phyloP scores from a whole-genome alignment of 2,797 vertebrate species.

The Octomys mimax region DNA sequence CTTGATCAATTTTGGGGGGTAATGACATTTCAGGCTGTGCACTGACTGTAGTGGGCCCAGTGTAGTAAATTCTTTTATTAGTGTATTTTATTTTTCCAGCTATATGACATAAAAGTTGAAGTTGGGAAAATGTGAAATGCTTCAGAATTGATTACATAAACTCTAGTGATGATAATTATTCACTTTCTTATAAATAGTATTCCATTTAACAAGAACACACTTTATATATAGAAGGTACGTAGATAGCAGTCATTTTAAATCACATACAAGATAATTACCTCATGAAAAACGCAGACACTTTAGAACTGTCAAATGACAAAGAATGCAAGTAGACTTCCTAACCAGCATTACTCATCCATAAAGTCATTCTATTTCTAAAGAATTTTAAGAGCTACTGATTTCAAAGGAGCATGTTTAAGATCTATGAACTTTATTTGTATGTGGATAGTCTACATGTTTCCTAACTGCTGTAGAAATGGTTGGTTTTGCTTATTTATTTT shows the following conservation, averaged over 20 bases:
- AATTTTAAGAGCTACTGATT: background rate
- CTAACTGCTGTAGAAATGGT: background rate
- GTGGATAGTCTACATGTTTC: background rate
- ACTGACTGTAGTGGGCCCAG: slow-evolving; percentile 4
- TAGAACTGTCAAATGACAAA: background rate
- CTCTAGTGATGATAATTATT: background rate
- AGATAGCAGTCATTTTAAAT: background rate
- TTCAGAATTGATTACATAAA: slow-evolving; percentile 59
- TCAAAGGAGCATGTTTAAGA: background rate
- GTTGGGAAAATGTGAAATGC: slow-evolving; percentile 3
- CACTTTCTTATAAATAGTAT: background rate
- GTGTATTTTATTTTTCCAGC: slow-evolving; percentile 2
- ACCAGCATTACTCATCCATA: background rate
- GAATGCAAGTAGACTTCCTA: background rate
- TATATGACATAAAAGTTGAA: background rate
- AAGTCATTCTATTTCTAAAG: background rate
- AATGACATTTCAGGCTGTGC: slow-evolving; percentile 62
- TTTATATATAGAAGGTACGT: background rate
- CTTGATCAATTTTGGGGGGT: slow-evolving; percentile 59
- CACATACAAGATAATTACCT: background rate
- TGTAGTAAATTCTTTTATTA: background rate
- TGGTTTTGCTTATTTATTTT: background rate
- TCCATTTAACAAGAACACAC: slow-evolving; percentile 47
- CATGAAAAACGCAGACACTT: background rate
- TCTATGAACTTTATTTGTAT: background rate